Evolutionary conservation across 2,888 invertebrate genomes (phyloP), one percentile per base, ranked within the genome.

Genomic region (Sarcophaga subvicina): DNA sequence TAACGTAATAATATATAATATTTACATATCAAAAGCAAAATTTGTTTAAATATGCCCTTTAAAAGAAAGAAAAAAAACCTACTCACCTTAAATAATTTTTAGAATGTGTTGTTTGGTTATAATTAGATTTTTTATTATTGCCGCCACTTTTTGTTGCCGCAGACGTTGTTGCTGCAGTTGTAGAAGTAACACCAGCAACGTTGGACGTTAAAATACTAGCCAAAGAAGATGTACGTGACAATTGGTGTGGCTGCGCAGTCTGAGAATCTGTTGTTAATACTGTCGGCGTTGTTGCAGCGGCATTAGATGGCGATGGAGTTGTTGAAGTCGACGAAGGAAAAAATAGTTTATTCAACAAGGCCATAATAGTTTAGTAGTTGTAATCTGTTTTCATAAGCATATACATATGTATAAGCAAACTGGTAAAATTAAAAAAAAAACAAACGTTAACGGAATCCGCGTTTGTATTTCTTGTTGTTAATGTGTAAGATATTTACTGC

Each of bases 281-380:
- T 64, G 85, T 62, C 85, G 89, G 77, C 70, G 89, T 17, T 77
- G 88, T 83, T 75, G 90, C 86, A 69, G 89, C 60, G 73, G 84
- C 25, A 63, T 89, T 54, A 81, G 89, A 66, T 90, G 93, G 76
- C 82, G 90, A 86, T 90, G 94, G 93, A 93, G 94, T 94, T 94
- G 94, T 95, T 93, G 95, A 96, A 93, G 95, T 94, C 91, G 87
- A 72, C 80, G 90, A 86, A 83, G 92, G 92, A 90, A 93, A 93
- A 94, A 96, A 95, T 90, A 96, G 94, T 94, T 96, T 96, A 92
- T 96, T 96, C 93, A 96, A 95, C 94, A 96, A 94, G 94, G 96
- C 96, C 96, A 96, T 96, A 93, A 86, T 89, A 90, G 81, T 85
- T 49, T 12, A 72, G 10, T 60, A 47, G 47, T 45, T 49, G 37